A percentile compares a stretch with the other conserved stretches of the same genome.
Evolutionary conservation across 2,888 invertebrate genomes (phyloP).

Genomic region (Drosophila antonietae): DNA sequence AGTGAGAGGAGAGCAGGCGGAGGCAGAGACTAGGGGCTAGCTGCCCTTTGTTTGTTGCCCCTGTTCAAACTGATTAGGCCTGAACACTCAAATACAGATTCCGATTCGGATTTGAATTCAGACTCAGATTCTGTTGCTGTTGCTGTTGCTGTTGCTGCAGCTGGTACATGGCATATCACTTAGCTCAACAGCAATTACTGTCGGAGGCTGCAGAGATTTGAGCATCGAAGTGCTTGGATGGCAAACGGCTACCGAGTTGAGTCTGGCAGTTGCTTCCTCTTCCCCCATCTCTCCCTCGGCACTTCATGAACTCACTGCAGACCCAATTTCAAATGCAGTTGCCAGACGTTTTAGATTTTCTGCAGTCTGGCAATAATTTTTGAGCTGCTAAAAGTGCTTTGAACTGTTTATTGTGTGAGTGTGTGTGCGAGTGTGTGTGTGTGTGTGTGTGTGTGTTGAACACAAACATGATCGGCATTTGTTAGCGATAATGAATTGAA

Average conservation of each 20-base stretch:
- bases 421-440: background rate
- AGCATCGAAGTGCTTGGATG: conserved; percentile 39
- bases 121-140: conserved; percentile 3
- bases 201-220: conserved; percentile 11
- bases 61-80: conserved; percentile 43
- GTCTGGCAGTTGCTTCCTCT: conserved; percentile 23
- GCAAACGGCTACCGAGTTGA: conserved; percentile 65
- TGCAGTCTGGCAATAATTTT: conserved; percentile 64
- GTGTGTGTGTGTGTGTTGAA: conserved; percentile 57
- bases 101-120: conserved; percentile 11
- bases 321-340: conserved; percentile 52
- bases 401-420: conserved; percentile 65
- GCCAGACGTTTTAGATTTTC: conserved; percentile 33
- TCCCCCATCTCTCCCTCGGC: background rate
- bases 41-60: conserved; percentile 22
- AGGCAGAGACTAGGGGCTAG: conserved; percentile 19
- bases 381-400: conserved; percentile 76
- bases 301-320: conserved; percentile 17
- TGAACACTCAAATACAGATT: conserved; percentile 11
- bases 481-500: conserved; percentile 82
- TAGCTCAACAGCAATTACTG: conserved; percentile 70
- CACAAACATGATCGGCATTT: conserved; percentile 81
- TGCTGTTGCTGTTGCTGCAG: conserved; percentile 14
- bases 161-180: conserved; percentile 75
- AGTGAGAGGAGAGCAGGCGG: background rate